Percentiles rank a stretch among this genome's conserved stretches.
phyloP scores from a whole-genome alignment of 2,888 invertebrate genomes.

The Dasypolia templi region DNA sequence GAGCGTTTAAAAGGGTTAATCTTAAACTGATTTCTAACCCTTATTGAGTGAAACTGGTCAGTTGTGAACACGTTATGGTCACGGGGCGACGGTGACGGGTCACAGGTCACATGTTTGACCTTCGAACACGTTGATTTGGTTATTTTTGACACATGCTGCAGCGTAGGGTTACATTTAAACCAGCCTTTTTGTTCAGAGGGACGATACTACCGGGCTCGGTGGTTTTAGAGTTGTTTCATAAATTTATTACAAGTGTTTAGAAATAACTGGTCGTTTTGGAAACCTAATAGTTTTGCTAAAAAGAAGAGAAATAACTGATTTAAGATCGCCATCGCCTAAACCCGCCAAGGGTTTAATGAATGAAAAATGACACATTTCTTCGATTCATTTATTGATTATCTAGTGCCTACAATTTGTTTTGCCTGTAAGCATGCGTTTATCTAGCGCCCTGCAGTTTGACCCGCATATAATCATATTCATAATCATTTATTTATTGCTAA shows the following conservation, averaged over 20 bases:
- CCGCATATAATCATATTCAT: too few species aligned
- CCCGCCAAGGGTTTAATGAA: too few species aligned
- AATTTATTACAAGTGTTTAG: neutral
- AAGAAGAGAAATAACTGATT: too few species aligned
- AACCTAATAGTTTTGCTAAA: neutral
- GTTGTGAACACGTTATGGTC: constrained; percentile 59
- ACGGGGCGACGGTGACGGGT: constrained; percentile 53
- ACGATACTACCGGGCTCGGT: neutral
- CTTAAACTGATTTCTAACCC: constrained; percentile 54
- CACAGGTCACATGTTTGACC: constrained; percentile 69
- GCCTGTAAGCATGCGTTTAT: too few species aligned
- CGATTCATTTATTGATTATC: too few species aligned
- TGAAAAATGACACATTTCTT: too few species aligned
- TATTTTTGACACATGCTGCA: constrained; percentile 71
- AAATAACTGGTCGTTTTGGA: neutral
- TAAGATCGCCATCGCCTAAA: too few species aligned
- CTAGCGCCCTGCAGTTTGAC: too few species aligned
- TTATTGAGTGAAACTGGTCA: constrained; percentile 59
- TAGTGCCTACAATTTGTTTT: too few species aligned
- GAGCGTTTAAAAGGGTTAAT: constrained; percentile 50
- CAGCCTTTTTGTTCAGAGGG: constrained; percentile 17
- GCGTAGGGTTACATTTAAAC: constrained; percentile 63
- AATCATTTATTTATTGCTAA: too few species aligned
- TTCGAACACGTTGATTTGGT: constrained; percentile 66
- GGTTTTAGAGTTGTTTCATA: neutral